Base-by-base conservation (phyloP, 2,888 invertebrate species). In the Yponomeuta malinellus region DNA sequence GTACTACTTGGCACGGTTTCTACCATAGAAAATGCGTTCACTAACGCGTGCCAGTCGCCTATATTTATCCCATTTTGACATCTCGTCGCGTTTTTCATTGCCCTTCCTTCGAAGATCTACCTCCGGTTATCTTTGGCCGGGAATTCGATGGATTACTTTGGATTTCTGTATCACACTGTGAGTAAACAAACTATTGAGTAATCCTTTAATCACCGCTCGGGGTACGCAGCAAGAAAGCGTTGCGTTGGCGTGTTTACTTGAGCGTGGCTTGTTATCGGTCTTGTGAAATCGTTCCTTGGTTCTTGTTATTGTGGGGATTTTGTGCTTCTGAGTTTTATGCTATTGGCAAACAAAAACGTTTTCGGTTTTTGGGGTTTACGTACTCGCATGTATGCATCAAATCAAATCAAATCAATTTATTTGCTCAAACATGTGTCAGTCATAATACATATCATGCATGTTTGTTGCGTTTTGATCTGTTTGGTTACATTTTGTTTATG, bases 1-100 rank as follows among this genome's bases (percentile, higher is more conserved):
- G 23, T 23, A 23, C 5, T 48, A 70, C 70, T 87, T 86, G 86
- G 86, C 87, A 86, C 72, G 77, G 73, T 59, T 70, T 72, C 68
- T 74, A 74, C 77, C 75, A 76, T 73, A 73, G 75, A 81, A 59
- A 69, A 83, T 84, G 81, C 78, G 79, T 78, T 76, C 80, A 78
- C 75, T 70, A 71, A 74, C 48, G 69, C 33, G 12, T 63, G 70
- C 70, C 70, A 70, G 63, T 31, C 15, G 10, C 15, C 37, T 70
- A 70, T 70, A 23, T 70, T 63, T 70, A 52, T 2, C 23, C 29
- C 52, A 68, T 52, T 70, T 70, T 70, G 70, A 63, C 33, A 63
- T 52, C 10, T 15, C 37, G 33, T 68, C 23, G 48, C 23, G 59
- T 37, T 52, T 68, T 10, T 52, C n/a, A 10, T 29, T 68, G 48